Evolutionary conservation across 2,888 invertebrate species (phyloP), one percentile per base, ranked within the genome.

Genomic region (Thereva unica): DNA sequence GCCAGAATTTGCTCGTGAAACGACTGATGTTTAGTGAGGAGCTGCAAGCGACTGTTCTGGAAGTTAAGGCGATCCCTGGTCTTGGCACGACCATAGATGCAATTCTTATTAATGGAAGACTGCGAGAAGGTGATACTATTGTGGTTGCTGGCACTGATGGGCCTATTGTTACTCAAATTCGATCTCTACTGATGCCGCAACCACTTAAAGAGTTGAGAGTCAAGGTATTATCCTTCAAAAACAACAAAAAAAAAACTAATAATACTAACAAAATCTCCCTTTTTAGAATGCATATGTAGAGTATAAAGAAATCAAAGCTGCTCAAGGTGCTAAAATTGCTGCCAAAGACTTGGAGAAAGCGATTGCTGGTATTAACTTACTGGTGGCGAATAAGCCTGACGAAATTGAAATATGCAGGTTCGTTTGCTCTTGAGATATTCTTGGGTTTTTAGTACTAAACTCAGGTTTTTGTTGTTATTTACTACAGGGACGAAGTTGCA

Each of bases 61-160:
- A 92, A 84, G 97, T 98, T 44, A 98, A 98, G 85, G 95, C 96
- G 0, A 91, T 98, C 76, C 89, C 96, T 34, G 99, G 99, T 42
- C 84, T 99, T 69, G 97, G 97, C 61, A 99, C 98, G 56, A 99
- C 99, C 2, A 96, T 99, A 74, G 99, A 99, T 84, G 94, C 97
- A 34, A 98, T 99, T 80, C 85, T 99, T 68, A 94, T 99, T 66
- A 99, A 99, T 82, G 99, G 99, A 10, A 89, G 87, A n/a, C 83
- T 99, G 42, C 85, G 86, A 55, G 97, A 97, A 80, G 95, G 97
- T 1, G 96, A 98, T 75, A 95, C 95, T 0, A 90, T 97, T 83
- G 87, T 99, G 38, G 82, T 99, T 66, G 97, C 98, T 1, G 99
- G 99, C 52, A 96, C 97, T 0, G 99, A 99, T 76, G 99, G 99